Evolutionary conservation across 64 coral and sea anemone species (phyloP), one percentile per base, ranked within the genome.

Genomic region (Pachyseris speciosa): DNA sequence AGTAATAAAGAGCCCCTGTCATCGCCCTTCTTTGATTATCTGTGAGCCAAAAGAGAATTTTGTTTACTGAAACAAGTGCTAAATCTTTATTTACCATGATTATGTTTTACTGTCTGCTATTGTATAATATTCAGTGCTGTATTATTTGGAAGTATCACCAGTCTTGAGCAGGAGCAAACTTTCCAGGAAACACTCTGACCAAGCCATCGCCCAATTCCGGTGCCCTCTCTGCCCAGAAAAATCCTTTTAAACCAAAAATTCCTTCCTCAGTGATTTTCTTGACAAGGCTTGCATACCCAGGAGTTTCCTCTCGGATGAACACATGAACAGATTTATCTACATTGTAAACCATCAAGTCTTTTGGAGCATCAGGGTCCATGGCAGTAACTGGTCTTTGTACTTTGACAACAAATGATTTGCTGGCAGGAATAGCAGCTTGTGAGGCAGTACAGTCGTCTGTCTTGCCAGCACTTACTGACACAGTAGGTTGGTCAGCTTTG

Each of bases 341-440:
- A 89, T 89, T 89, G 55, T 89, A 89, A 20, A 89, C 87, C 87
- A 89, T 89, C 20, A 89, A 78, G 40, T 89, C 87, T 31, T 79
- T 78, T 4, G 66, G 51, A 5, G 41, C 7, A 22, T 64, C 26
- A 17, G 36, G 1, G 9, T 72, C 69, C 28, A 6, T 38, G 19
- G 11, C 29, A 79, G 39, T 64, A 19, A 74, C 4, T 32, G 73
- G 73, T 29, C 71, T 53, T 64, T 89, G 87, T 61, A 89, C 87
- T 66, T 89, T 89, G 20, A 89, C 87, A 19, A 89, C 87, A 78
- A 89, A 89, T n/a, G 58, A 39, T 29, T 89, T 77, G 48, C 42
- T 72, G 24, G 26, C 55, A 44, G 87, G 87, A 2, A 83, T 53
- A 39, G 57, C 12, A 17, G 26, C 17, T 44, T 48, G 50, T 29